Evolutionary conservation across 2,113 vertebrate species (phyloP).

Genomic region (Eonycteris spelaea): DNA sequence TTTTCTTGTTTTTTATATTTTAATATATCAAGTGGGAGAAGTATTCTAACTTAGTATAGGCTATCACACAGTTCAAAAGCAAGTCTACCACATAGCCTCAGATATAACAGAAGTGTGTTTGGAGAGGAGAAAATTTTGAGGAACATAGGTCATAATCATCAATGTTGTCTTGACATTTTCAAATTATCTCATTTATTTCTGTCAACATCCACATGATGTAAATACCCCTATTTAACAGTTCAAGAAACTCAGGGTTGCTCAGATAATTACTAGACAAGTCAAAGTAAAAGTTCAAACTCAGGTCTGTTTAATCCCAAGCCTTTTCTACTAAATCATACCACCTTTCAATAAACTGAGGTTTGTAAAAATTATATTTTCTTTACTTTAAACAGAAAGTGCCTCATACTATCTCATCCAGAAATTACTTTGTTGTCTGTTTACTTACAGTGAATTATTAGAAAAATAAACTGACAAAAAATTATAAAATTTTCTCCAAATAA

Average conservation of each 20-base stretch:
- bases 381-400: not conserved
- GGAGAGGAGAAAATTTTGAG: not conserved
- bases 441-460: not conserved
- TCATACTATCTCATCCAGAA: not conserved
- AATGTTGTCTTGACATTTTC: not conserved
- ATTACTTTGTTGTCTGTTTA: not conserved
- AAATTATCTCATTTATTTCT: conserved; percentile 25
- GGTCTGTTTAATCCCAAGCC: not conserved
- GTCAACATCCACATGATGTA: not conserved
- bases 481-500: not conserved
- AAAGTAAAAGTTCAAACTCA: not conserved
- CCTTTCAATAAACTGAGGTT: not conserved
- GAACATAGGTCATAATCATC: not conserved
- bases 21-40: not conserved
- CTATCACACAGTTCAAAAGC: not conserved
- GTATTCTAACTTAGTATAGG: not conserved
- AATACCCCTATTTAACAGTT: not conserved
- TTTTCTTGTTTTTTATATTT: not conserved
- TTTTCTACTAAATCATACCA: not conserved
- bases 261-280: not conserved
- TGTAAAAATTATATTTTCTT: not conserved
- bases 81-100: not conserved
- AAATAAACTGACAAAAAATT: not conserved
- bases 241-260: not conserved
- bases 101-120: not conserved